A percentile compares a stretch with the other conserved stretches of the same genome.
These are phyloP conservation scores for Somateria mollissima DNA, from an alignment of 2,797 vertebrate species.

Conservation along the genomic window DNA sequence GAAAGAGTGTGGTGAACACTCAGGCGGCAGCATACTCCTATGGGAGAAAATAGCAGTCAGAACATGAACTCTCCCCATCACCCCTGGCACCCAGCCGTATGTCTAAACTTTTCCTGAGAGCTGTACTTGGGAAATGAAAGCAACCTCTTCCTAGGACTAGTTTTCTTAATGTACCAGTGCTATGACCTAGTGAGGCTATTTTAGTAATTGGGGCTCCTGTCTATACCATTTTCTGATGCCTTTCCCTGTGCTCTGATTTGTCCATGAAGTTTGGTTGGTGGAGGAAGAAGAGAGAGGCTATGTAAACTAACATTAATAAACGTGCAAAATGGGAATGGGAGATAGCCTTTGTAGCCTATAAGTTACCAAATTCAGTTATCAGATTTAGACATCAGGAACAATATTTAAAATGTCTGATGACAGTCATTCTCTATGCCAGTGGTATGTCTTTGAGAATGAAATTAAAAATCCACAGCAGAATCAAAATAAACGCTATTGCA, in stretches of 20 bases:
- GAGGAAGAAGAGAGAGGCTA: no score
- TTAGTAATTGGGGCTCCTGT: no score
- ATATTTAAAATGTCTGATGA: neutral
- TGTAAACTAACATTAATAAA: no score
- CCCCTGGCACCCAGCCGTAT: no score
- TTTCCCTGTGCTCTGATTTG: no score
- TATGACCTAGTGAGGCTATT: no score
- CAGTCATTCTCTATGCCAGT: neutral
- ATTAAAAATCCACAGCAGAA: neutral
- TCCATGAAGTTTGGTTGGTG: no score
- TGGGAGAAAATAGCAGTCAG: neutral
- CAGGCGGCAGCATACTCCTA: neutral
- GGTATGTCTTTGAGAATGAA: neutral
- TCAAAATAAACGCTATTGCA: neutral
- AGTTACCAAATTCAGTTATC: neutral
- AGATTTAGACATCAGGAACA: neutral
- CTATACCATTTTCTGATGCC: no score
- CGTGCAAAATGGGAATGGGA: neutral
- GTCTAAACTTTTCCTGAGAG: neutral
- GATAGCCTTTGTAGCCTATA: neutral
- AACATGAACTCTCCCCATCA: rapidly evolving
- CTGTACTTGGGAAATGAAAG: neutral
- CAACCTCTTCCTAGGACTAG: neutral
- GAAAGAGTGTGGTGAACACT: neutral
- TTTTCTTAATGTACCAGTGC: no score